phyloP scores from a whole-genome alignment of 2,888 invertebrate species.

The Pelosia muscerda region DNA sequence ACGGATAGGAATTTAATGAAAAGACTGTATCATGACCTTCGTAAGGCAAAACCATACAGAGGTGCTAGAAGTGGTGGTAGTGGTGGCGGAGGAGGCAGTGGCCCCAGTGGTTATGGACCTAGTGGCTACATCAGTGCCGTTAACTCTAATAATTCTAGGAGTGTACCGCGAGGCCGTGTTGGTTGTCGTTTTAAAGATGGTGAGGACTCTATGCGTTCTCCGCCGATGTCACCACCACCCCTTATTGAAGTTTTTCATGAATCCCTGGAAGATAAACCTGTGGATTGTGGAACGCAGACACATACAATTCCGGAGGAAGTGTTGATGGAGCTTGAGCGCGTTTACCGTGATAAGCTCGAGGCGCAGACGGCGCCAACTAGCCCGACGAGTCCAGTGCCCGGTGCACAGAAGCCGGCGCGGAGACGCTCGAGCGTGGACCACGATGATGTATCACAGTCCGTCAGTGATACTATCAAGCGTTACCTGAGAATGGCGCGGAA shows the following conservation, averaged over 20 bases:
- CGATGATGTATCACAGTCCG: slow-evolving; percentile 94
- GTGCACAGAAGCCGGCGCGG: slow-evolving; percentile 74
- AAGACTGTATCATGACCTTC: slow-evolving; percentile 90
- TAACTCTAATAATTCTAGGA: slow-evolving; percentile 66
- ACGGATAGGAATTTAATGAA: slow-evolving; percentile 91
- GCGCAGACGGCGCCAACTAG: slow-evolving; percentile 77
- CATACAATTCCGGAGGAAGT: slow-evolving; percentile 86
- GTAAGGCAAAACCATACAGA: slow-evolving; percentile 88
- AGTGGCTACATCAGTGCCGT: slow-evolving; percentile 74
- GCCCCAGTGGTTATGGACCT: slow-evolving; percentile 71
- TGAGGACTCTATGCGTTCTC: slow-evolving; percentile 69
- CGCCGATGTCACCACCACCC: slow-evolving; percentile 88
- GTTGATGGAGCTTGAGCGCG: slow-evolving; percentile 80
- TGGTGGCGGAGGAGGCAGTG: slow-evolving; percentile 76
- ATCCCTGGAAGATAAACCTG: slow-evolving; percentile 84
- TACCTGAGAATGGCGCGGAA: slow-evolving; percentile 95
- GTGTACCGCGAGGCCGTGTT: slow-evolving; percentile 64
- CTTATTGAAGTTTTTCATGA: slow-evolving; percentile 90
- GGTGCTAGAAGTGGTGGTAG: slow-evolving; percentile 71
- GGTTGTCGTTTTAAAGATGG: slow-evolving; percentile 63
- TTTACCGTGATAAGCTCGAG: slow-evolving; percentile 77
- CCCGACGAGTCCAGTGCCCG: slow-evolving; percentile 76
- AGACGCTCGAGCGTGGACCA: slow-evolving; percentile 93
- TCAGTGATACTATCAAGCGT: slow-evolving; percentile 94
- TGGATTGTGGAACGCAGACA: slow-evolving; percentile 88